Percentiles rank a stretch among this genome's conserved stretches.
phyloP scores from a whole-genome alignment of 2,888 invertebrate species.

The Pheosia tremula region DNA sequence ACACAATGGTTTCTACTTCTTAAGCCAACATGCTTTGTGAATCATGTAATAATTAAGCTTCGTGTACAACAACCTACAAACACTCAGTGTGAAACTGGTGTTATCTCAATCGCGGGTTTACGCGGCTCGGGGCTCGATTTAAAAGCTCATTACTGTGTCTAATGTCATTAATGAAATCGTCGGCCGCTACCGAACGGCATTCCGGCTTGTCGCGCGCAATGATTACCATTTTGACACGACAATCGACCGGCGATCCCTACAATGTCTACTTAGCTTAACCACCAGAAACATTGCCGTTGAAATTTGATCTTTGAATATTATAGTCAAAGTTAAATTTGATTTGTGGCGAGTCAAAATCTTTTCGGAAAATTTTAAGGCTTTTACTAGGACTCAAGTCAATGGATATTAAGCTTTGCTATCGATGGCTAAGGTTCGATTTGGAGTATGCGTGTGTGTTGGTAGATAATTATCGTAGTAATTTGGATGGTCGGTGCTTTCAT shows the following conservation, averaged over 20 bases:
- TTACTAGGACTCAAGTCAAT: constrained; percentile 3
- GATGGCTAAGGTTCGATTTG: constrained; percentile 42
- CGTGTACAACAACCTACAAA: constrained; percentile 32
- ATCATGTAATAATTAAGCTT: not conserved
- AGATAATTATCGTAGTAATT: constrained; percentile 62
- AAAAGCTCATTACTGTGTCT: constrained; percentile 71
- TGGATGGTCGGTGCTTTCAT: constrained; percentile 51
- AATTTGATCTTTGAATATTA: constrained; percentile 10
- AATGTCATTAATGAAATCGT: constrained; percentile 75
- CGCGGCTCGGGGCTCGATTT: constrained; percentile 43
- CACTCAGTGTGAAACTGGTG: constrained; percentile 19
- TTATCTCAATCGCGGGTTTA: constrained; percentile 42
- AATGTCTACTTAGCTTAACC: constrained; percentile 29
- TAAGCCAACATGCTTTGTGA: too few relatives aligned
- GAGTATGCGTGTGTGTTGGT: constrained; percentile 25
- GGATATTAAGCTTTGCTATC: constrained; percentile 9
- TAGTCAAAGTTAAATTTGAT: constrained; percentile 7
- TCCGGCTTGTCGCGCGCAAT: constrained; percentile 59
- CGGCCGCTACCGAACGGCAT: constrained; percentile 69
- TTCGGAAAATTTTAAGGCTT: constrained; percentile 11
- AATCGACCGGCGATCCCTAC: constrained; percentile 33
- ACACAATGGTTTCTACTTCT: too few relatives aligned
- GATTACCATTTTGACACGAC: constrained; percentile 52
- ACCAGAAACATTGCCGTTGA: constrained; percentile 1
- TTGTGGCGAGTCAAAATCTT: constrained; percentile 2